A percentile compares a stretch with the other conserved stretches of the same genome.
Conservation (phyloP, 2,113 vertebrate genomes). For the Chinchilla lanigera region DNA sequence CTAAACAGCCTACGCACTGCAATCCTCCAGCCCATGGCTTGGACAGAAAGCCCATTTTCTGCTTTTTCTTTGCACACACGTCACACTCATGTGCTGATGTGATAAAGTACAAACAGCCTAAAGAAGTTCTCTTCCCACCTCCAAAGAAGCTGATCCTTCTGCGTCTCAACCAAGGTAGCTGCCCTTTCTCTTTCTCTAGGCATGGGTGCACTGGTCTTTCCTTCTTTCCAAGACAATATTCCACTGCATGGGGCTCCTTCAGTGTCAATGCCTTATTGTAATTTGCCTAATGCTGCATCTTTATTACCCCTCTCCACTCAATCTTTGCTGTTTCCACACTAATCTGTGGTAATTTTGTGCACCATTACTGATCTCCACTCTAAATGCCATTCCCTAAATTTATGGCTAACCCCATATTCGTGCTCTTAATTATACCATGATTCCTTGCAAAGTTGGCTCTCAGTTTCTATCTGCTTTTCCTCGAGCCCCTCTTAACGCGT, state of each 20-base stretch:
- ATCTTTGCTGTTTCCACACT: neutral
- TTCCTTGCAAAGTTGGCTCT: too few species aligned
- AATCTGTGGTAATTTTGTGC: neutral
- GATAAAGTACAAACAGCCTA: neutral
- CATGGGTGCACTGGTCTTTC: fast-evolving
- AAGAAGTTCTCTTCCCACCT: neutral
- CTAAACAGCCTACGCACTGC: fast-evolving
- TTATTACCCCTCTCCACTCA: neutral
- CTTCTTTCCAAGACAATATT: neutral
- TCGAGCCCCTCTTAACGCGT: too few species aligned
- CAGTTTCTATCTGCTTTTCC: neutral
- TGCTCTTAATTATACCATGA: neutral
- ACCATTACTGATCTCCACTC: neutral
- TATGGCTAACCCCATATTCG: fast-evolving
- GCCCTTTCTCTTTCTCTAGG: neutral
- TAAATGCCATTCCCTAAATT: too few species aligned
- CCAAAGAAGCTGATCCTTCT: neutral
- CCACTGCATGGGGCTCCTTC: too few species aligned
- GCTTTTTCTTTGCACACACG: neutral
- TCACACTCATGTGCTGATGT: neutral
- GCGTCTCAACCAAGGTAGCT: neutral
- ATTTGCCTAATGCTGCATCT: neutral
- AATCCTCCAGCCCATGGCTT: neutral
- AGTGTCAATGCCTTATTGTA: fast-evolving
- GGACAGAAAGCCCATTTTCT: neutral